Percentiles rank a stretch among this genome's conserved stretches.
Evolutionary conservation across 2,888 invertebrate species (phyloP).

Genomic region (Drosophila nr. medialis): DNA sequence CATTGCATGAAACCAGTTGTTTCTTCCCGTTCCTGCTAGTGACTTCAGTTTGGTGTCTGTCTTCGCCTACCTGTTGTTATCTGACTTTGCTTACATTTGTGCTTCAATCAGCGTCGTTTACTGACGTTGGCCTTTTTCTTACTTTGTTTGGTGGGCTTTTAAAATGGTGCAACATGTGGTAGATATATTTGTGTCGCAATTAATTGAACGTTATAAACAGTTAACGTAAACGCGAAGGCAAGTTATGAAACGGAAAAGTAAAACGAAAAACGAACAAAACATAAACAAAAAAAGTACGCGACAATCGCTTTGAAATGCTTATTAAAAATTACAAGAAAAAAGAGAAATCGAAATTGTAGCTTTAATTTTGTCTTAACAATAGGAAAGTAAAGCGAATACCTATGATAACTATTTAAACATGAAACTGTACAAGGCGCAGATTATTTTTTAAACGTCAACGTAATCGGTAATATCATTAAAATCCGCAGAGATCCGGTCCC

Average conservation of each 20-base stretch:
- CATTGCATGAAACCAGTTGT: constrained; percentile 64
- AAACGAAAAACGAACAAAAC: constrained; percentile 22
- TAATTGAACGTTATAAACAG: constrained; percentile 22
- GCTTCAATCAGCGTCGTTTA: constrained; percentile 48
- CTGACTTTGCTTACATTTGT: constrained; percentile 33
- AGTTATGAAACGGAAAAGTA: constrained; percentile 49
- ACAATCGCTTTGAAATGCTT: constrained; percentile 80
- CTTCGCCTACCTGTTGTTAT: constrained; percentile 30
- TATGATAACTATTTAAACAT: constrained; percentile 65
- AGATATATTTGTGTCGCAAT: too few relatives aligned
- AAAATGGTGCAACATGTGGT: constrained; percentile 77
- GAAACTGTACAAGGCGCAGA: constrained; percentile 68
- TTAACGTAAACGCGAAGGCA: constrained; percentile 74
- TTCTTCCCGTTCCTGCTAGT: constrained; percentile 53
- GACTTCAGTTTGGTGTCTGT: constrained; percentile 7
- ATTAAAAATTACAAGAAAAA: constrained; percentile 35
- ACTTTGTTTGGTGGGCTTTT: not conserved
- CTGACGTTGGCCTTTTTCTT: constrained; percentile 65
- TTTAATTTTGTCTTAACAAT: constrained; percentile 47
- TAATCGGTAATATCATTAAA: constrained; percentile 53
- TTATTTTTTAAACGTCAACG: constrained; percentile 37
- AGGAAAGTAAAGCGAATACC: constrained; percentile 33
- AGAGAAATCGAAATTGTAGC: constrained; percentile 55
- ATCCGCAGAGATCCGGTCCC: constrained; percentile 36
- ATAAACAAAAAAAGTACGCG: constrained; percentile 61